These are phyloP conservation scores for Onthophagus taurus DNA, from an alignment of 1,140 invertebrate genomes.

Conservation along the genomic window DNA sequence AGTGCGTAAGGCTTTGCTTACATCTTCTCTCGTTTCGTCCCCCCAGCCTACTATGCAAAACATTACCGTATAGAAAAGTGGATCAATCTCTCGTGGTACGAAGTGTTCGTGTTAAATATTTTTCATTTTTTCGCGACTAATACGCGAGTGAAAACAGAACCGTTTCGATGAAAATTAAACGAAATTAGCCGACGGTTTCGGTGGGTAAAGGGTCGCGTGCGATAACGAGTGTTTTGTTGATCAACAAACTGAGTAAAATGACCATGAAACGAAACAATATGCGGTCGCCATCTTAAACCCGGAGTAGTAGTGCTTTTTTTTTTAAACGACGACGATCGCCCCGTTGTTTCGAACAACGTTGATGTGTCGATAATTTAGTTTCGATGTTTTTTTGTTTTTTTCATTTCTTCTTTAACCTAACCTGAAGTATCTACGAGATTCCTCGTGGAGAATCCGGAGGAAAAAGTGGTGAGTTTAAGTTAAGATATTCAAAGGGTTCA, in stretches of 20 bases:
- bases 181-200: constrained; percentile 25
- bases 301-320: too few species aligned
- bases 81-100: constrained; percentile 37
- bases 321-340: too few species aligned
- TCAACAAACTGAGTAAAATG: constrained; percentile 34
- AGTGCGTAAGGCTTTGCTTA: constrained; percentile 29
- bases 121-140: constrained; percentile 13
- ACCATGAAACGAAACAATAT: constrained; percentile 44
- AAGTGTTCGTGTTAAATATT: constrained; percentile 28
- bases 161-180: constrained; percentile 9
- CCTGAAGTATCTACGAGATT: too few species aligned
- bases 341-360: too few species aligned
- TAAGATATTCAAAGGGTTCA: too few species aligned
- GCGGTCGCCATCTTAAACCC: constrained; percentile 51
- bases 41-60: constrained; percentile 37
- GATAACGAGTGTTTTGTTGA: constrained; percentile 35
- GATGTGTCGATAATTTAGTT: too few species aligned
- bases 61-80: constrained; percentile 38
- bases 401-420: too few species aligned
- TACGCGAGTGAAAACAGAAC: constrained; percentile 5
- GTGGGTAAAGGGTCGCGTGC: too few species aligned
- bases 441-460: too few species aligned
- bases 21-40: constrained; percentile 32
- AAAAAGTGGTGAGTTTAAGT: too few species aligned
- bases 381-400: too few species aligned